Evolutionary conservation across 2,888 invertebrate genomes (phyloP), one percentile per base, ranked within the genome.

Genomic region (Podotricha telesiphe): DNA sequence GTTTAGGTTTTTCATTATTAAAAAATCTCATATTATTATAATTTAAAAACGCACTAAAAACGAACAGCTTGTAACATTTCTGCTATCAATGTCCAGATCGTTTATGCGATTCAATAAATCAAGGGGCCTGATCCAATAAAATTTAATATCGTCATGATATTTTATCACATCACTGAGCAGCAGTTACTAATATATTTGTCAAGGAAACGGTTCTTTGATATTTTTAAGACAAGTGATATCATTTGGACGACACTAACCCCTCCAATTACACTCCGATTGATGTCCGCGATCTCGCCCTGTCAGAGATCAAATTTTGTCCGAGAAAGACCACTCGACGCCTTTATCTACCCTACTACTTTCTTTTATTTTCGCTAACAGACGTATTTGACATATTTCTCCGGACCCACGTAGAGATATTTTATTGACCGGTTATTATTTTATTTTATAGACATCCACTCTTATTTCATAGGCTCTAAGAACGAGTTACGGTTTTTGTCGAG

Each of bases 401-500:
- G 83, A 82, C 80, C 82, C 79, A 75, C 80, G 77, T 75, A 76
- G 82, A 86, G 82, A 84, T 85, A 87, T 91, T 92, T 91, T 91
- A 91, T 91, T 89, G 90, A 86, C 86, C 88, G 85, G 86, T 91
- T 93, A 92, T 91, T 91, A 91, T 91, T 92, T 91, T 87, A 91
- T 91, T 91, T 93, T 92, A 93, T 91, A 84, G 86, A 86, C 88
- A 86, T 84, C 83, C 86, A 88, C 90, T 91, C 89, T 86, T 89
- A 90, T 91, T 92, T 92, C 90, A 91, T 88, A 83, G 90, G 85
- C 80, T 78, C 83, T 87, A 83, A 87, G 86, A 83, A 77, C 81
- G 81, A 86, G 84, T 90, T 86, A 88, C 86, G 85, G 86, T 86
- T 89, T 90, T 88, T 88, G 87, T 86, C 86, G 83, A 83, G 79